Evolutionary conservation across 2,888 invertebrate species (phyloP).

Genomic region (Sussaba pulchella): DNA sequence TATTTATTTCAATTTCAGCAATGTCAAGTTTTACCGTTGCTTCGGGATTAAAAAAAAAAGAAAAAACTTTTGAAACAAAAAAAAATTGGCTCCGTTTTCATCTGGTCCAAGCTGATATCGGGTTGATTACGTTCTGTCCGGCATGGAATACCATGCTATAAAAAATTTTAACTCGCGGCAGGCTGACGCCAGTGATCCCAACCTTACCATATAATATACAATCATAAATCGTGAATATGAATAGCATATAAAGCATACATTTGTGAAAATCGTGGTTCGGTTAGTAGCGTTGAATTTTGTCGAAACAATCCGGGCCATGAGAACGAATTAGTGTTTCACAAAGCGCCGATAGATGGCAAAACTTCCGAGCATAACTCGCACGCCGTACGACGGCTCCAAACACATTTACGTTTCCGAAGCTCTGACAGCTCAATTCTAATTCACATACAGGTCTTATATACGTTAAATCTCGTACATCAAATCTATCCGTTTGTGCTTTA

Average conservation of each 20-base stretch:
- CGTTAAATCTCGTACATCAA: neutral
- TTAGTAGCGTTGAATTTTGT: neutral
- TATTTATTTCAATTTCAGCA: neutral
- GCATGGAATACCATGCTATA: too few species aligned
- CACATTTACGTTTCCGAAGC: neutral
- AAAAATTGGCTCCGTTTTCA: too few species aligned
- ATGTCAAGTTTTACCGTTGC: too few species aligned
- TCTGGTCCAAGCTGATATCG: too few species aligned
- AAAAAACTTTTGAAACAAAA: too few species aligned
- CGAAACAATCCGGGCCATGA: neutral
- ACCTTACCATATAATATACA: neutral
- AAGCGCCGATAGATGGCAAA: conserved; percentile 9
- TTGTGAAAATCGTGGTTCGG: neutral
- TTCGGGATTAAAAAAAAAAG: too few species aligned
- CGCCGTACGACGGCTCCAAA: neutral
- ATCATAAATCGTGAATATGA: neutral
- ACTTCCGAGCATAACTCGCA: neutral
- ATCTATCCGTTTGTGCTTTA: neutral
- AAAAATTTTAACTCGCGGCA: neutral
- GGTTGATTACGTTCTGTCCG: neutral
- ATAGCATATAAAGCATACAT: neutral
- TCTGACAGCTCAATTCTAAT: neutral
- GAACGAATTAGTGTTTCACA: neutral
- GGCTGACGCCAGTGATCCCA: neutral
- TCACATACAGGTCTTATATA: too few species aligned